Base-by-base conservation (phyloP, 2,888 invertebrate genomes). In the Celastrina argiolus region DNA sequence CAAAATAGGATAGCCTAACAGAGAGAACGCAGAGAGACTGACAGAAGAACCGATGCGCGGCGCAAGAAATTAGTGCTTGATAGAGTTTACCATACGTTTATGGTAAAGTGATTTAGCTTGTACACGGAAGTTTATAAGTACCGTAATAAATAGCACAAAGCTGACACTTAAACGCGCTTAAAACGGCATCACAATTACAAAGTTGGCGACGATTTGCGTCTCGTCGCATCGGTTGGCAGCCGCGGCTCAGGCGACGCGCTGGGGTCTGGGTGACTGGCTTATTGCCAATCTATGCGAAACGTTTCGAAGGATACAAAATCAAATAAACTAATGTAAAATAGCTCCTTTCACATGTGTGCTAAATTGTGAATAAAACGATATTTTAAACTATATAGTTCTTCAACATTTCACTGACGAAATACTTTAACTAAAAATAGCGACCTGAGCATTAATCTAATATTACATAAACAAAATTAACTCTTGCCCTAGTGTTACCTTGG, bases 221-320 rank as follows among this genome's bases (percentile, higher is more conserved):
- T 75, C 77, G 75, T 72, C 71, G 72, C 77, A 75, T 72, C 71
- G 72, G 74, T 69, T 65, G 69, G 66, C 72, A 71, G 72, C 72
- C 70, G 69, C 39, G 39, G 34, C 61, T 61, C 61, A 61, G 22
- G 69, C 65, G 67, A 67, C 70, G 67, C 67, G 73, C 14, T 51
- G 71, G 73, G 67, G 67, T 72, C 14, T 51, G 71, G 73, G 67
- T 72, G 72, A 51, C 72, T 76, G 76, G 75, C 74, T 68, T 51
- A 59, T 39, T 58, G 75, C 77, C 77, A 70, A 58, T 67, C 42
- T 64, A 67, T 70, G 65, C 63, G 56, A 67, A 67, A 59, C 65
- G 56, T 45, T 68, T 67, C 56, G 39, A 58, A 58, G 34, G 16
- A 51, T 18, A 45, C 45, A 18, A 45, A 10, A 45, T 45, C 10